These are phyloP conservation scores for Asarcornis scutulata DNA, from an alignment of 2,113 vertebrate species.

Conservation along the genomic window DNA sequence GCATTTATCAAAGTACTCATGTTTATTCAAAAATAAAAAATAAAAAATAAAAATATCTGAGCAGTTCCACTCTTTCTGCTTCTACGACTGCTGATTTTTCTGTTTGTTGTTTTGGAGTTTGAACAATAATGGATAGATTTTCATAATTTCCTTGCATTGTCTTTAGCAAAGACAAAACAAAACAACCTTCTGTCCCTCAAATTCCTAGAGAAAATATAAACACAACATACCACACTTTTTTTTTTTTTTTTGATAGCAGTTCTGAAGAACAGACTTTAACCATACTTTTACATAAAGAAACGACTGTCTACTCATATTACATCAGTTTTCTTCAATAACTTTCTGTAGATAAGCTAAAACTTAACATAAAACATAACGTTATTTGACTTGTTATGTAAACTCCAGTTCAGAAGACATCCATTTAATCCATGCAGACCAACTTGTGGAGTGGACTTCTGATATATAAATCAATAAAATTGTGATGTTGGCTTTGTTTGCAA, in stretches of 20 bases:
- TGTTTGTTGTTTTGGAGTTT: background rate
- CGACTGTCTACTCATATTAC: background rate
- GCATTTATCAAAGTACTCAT: background rate
- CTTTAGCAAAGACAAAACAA: background rate
- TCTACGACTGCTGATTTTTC: background rate
- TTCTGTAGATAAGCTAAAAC: background rate
- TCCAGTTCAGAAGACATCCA: background rate
- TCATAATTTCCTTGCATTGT: background rate
- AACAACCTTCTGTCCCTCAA: background rate
- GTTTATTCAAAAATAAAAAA: background rate
- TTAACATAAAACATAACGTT: background rate
- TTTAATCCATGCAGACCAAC: background rate
- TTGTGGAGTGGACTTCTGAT: background rate
- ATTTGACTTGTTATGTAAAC: background rate
- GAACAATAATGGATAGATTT: background rate
- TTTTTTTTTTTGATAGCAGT: background rate
- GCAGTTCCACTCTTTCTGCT: background rate
- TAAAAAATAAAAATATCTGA: background rate
- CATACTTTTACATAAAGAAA: background rate
- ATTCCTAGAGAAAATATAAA: background rate
- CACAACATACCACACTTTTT: background rate
- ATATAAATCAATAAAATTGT: background rate
- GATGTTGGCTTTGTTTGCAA: background rate
- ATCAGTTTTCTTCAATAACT: background rate
- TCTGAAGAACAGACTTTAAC: background rate